Base-by-base conservation (phyloP, 30 jellyfish, hydroid and myxozoan species). In the Nemopilema nomurai region DNA sequence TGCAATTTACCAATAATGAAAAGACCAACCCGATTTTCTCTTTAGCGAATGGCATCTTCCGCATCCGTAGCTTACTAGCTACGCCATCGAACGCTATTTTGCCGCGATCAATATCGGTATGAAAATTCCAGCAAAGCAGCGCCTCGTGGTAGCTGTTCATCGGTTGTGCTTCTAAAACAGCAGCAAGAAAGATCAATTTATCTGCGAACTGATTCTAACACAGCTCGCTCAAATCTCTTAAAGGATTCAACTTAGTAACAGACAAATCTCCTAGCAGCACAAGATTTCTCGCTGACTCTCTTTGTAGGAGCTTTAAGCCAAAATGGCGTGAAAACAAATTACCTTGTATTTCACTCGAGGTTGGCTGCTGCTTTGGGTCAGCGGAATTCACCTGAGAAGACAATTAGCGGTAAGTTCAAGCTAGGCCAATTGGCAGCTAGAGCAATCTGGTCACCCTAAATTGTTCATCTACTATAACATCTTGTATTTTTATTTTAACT, bases 141-240 rank as follows among this genome's bases (percentile, higher is more conserved):
- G 99, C 94, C 16, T 86, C 89, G 81, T 95, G 99, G 92, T 95
- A 95, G 49, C 85, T 22, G 70, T 95, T 95, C 99, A 95, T 95
- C 49, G 94, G 89, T 53, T 75, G 92, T 20, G 86, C 90, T 28
- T 71, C 95, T 81, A 68, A 13, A 49, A 50, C n/a, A n/a, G n/a
- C n/a, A n/a, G n/a, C n/a, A n/a, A n/a, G n/a, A n/a, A n/a, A n/a
- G n/a, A n/a, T n/a, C n/a, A n/a, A n/a, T n/a, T n/a, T n/a, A n/a
- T n/a, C n/a, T n/a, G n/a, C n/a, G n/a, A n/a, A n/a, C n/a, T n/a
- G n/a, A n/a, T n/a, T n/a, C n/a, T n/a, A n/a, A n/a, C n/a, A n/a
- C n/a, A n/a, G n/a, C n/a, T n/a, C n/a, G n/a, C n/a, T n/a, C n/a
- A n/a, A n/a, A n/a, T n/a, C n/a, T n/a, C n/a, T n/a, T n/a, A n/a